These are phyloP conservation scores for Drosophila leontia DNA, from an alignment of 1,140 invertebrate genomes.

Conservation along the genomic window DNA sequence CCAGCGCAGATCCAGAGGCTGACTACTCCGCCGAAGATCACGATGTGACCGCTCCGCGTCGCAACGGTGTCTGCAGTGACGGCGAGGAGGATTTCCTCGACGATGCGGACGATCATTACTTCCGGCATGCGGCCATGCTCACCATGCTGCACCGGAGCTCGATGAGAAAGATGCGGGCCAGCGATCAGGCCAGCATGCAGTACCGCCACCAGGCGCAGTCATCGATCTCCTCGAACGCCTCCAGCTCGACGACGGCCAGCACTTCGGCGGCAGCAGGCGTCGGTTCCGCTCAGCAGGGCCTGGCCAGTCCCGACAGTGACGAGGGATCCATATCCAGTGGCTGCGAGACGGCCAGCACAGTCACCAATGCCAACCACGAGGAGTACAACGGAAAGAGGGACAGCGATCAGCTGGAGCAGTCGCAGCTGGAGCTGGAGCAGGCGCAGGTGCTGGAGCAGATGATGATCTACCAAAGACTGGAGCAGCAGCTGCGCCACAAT, in stretches of 20 bases:
- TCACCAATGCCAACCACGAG: constrained; percentile 79
- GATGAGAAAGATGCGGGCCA: constrained; percentile 84
- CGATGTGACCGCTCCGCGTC: constrained; percentile 47
- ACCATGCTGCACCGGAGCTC: constrained; percentile 84
- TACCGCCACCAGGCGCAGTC: constrained; percentile 83
- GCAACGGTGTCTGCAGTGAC: constrained; percentile 73
- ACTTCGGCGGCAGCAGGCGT: constrained; percentile 52
- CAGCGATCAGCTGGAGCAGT: constrained; percentile 52
- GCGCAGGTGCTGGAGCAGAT: constrained; percentile 74
- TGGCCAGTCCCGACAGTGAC: constrained; percentile 88
- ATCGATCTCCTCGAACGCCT: constrained; percentile 80
- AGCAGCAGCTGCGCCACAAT: constrained; percentile 73
- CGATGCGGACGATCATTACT: constrained; percentile 78
- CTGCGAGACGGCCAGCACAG: constrained; percentile 91
- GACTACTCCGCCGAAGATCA: constrained; percentile 57
- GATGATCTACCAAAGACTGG: constrained; percentile 83
- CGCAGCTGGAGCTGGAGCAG: constrained; percentile 59
- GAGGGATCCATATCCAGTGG: constrained; percentile 92
- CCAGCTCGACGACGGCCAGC: constrained; percentile 82
- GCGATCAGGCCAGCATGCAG: constrained; percentile 82
- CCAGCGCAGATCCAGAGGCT: constrained; percentile 74
- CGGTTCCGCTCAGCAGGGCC: constrained; percentile 64
- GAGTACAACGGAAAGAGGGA: constrained; percentile 50
- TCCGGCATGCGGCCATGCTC: constrained; percentile 79
- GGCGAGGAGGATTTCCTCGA: constrained; percentile 78